Conservation (phyloP, 2,797 vertebrate genomes). For the Melanogrammus aeglefinus region DNA sequence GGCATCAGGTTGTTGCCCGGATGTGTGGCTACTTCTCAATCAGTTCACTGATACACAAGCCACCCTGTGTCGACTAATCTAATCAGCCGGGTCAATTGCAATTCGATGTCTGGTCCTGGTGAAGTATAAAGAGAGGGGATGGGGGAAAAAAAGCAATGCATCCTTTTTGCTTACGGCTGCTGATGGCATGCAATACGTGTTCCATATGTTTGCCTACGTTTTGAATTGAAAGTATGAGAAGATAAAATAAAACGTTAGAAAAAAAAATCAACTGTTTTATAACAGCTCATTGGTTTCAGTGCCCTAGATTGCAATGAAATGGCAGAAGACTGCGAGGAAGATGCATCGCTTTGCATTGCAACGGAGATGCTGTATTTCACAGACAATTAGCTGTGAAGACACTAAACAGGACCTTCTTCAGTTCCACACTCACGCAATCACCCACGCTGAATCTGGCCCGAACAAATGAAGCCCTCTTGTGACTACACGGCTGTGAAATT, state of each 20-base stretch:
- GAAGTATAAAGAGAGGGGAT: conserved; percentile 32
- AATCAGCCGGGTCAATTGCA: conserved; percentile 58
- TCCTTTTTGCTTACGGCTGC: background rate
- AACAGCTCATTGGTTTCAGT: conserved; percentile 45
- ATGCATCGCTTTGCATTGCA: conserved; percentile 53
- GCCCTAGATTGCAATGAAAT: conserved; percentile 46
- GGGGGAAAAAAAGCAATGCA: background rate
- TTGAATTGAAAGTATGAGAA: conserved; percentile 18
- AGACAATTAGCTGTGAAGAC: conserved; percentile 63
- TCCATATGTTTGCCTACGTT: conserved; percentile 30
- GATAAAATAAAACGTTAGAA: conserved; percentile 37
- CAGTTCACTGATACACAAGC: conserved; percentile 50
- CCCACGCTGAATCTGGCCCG: conserved; percentile 53
- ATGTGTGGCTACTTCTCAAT: conserved; percentile 52
- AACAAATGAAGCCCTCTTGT: conserved; percentile 70
- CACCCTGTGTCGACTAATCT: conserved; percentile 53
- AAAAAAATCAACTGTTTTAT: conserved; percentile 45
- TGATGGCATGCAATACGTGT: background rate
- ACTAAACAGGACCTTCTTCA: conserved; percentile 57
- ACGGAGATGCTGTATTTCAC: conserved; percentile 60
- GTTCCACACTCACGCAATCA: conserved; percentile 53
- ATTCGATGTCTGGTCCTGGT: conserved; percentile 39
- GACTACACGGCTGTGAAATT: conserved; percentile 74
- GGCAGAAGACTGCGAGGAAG: conserved; percentile 55
- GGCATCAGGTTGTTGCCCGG: conserved; percentile 38